A percentile compares a stretch with the other conserved stretches of the same genome.
phyloP scores from a whole-genome alignment of 2,113 vertebrate genomes.

The Nansenia antarctica region DNA sequence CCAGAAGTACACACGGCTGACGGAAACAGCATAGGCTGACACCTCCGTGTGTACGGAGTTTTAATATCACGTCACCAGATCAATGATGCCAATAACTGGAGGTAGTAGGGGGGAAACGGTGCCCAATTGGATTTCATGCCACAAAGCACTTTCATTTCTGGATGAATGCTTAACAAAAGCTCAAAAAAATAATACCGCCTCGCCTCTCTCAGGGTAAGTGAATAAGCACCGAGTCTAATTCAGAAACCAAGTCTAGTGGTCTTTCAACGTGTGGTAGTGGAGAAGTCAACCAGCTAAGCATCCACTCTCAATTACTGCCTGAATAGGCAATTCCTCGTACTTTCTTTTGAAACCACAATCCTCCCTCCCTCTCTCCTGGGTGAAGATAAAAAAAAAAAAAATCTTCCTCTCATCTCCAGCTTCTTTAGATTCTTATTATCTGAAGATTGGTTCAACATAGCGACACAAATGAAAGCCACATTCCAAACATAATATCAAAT shows the following conservation, averaged over 20 bases:
- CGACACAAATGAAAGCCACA: neutral
- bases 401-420: neutral
- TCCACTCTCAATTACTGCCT: neutral
- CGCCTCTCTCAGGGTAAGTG: conserved; percentile 36
- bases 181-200: conserved; percentile 40
- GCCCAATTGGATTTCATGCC: conserved; percentile 61
- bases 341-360: neutral
- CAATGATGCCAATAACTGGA: conserved; percentile 41
- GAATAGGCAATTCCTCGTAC: neutral
- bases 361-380: neutral
- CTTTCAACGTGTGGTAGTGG: conserved; percentile 17
- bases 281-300: conserved; percentile 18
- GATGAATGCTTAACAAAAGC: conserved; percentile 34
- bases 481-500: too few species aligned
- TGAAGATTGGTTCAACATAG: neutral
- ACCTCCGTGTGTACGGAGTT: conserved; percentile 42
- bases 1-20: conserved; percentile 18
- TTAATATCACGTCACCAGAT: conserved; percentile 58
- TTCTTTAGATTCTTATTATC: neutral
- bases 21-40: conserved; percentile 29
- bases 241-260: conserved; percentile 4
- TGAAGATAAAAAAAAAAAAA: too few species aligned
- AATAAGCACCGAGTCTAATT: conserved; percentile 54
- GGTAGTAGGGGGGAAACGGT: conserved; percentile 18
- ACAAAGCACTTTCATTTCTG: conserved; percentile 54